Conservation (phyloP, 2,888 invertebrate species). For the Melanargia galathea region DNA sequence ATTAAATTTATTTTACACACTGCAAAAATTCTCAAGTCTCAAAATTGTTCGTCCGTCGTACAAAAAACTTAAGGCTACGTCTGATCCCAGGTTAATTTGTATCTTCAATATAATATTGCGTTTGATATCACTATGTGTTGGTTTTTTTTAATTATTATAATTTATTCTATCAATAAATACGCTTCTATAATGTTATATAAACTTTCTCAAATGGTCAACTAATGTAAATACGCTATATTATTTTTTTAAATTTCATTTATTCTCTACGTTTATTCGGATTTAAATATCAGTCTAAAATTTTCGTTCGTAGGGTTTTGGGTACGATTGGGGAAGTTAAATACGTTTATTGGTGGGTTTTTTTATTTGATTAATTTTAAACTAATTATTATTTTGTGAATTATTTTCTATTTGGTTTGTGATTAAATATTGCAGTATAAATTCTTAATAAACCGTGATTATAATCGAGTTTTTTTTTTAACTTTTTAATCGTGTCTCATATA, state of each 20-base stretch:
- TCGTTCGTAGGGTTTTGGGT: constrained; percentile 77
- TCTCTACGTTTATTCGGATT: constrained; percentile 68
- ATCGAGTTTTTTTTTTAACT: constrained; percentile 36
- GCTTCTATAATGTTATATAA: constrained; percentile 54
- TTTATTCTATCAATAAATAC: constrained; percentile 55
- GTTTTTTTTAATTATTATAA: constrained; percentile 48
- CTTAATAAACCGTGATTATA: constrained; percentile 62
- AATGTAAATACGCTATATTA: constrained; percentile 80
- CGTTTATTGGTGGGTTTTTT: constrained; percentile 50
- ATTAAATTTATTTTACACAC: constrained; percentile 50
- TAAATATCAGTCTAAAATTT: constrained; percentile 81
- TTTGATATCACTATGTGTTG: constrained; percentile 47
- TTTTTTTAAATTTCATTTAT: constrained; percentile 42
- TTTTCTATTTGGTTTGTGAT: constrained; percentile 64
- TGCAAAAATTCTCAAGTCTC: constrained; percentile 56
- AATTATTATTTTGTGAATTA: constrained; percentile 56
- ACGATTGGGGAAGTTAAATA: constrained; percentile 65
- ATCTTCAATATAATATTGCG: constrained; percentile 53
- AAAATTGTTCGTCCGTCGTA: constrained; percentile 74
- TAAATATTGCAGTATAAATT: constrained; percentile 68
- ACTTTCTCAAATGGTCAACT: constrained; percentile 82
- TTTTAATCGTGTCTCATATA: constrained; percentile 51
- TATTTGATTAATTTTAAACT: constrained; percentile 31
- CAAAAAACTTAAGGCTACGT: constrained; percentile 70
- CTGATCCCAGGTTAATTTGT: constrained; percentile 76